Conservation (phyloP, 2,113 vertebrate genomes). For the Siphamia tubifer region DNA sequence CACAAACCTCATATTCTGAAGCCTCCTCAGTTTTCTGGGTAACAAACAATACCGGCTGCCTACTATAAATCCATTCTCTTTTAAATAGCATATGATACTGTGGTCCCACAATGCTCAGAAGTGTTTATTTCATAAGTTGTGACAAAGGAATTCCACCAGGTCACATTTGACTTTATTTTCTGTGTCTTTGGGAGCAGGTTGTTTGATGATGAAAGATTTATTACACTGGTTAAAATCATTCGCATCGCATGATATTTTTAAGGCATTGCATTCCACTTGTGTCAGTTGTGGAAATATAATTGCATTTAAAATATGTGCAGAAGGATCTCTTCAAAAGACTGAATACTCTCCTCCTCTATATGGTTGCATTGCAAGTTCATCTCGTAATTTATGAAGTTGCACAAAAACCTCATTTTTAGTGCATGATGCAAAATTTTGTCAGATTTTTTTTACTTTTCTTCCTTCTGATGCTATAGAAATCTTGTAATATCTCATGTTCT, state of each 20-base stretch:
- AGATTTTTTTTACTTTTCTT: neutral
- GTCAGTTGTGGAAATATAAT: slow-evolving; percentile 30
- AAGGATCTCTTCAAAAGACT: slow-evolving; percentile 1
- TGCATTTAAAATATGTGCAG: slow-evolving; percentile 26
- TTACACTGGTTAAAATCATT: neutral
- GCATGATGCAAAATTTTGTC: neutral
- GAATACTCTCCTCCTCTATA: neutral
- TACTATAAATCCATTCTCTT: neutral
- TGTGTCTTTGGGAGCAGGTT: neutral
- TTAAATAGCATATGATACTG: slow-evolving; percentile 1
- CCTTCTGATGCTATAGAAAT: neutral
- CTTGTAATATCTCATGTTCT: neutral
- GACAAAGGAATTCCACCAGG: slow-evolving; percentile 21
- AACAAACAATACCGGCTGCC: neutral
- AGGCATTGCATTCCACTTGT: neutral
- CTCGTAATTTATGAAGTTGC: slow-evolving; percentile 11
- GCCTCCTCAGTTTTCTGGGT: neutral
- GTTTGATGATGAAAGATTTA: slow-evolving; percentile 37
- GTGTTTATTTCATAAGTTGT: slow-evolving; percentile 3
- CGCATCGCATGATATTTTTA: neutral
- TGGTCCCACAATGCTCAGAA: neutral
- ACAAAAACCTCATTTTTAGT: neutral
- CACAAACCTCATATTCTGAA: neutral
- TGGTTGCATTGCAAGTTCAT: neutral
- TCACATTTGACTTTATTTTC: slow-evolving; percentile 8